Base-by-base conservation (phyloP, 2,113 vertebrate genomes). In the Cephalopholis sonnerati region DNA sequence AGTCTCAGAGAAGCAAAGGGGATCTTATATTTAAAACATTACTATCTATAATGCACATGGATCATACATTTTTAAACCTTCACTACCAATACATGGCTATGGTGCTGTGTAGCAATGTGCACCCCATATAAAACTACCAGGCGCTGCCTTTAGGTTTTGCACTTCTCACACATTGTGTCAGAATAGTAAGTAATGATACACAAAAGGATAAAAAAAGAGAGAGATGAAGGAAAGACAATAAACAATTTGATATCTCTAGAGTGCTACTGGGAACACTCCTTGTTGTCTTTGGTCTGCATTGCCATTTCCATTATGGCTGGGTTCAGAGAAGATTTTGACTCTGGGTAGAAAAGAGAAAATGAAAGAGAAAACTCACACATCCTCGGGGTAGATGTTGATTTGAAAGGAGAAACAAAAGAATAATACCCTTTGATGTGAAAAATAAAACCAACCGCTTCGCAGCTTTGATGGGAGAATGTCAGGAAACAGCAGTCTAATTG, bases 321-420 rank as follows among this genome's bases (percentile, higher is more conserved):
- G 77, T 91, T 92, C 75, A 82, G 89, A 88, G 62, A 88, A 74
- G 69, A 73, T 89, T 87, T 92, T 65, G 69, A 88, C 46, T 78
- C 64, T 77, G 65, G 74, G 29, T 82, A 50, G 61, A 85, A 78
- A 88, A 86, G 69, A 29, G 24, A 83, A 75, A 82, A 79, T 68
- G 68, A 81, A 74, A 80, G 66, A 77, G 80, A 87, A 80, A 77
- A 85, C 64, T 74, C 77, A 68, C 73, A 90, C 87, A 92, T 92
- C 93, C 94, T 89, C 57, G 63, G 91, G 91, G 83, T 89, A 81
- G 91, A 92, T 94, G 93, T 87, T 93, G 93, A 93, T 95, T 94
- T 93, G 84, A 94, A 92, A 83, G 84, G 82, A 92, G 89, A 93
- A 93, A 88, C 91, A 86, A 92, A 94, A 88, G 86, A 93, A 94